phyloP scores from a whole-genome alignment of 2,888 invertebrate genomes.

The Gastracanthus pulcherrimus region DNA sequence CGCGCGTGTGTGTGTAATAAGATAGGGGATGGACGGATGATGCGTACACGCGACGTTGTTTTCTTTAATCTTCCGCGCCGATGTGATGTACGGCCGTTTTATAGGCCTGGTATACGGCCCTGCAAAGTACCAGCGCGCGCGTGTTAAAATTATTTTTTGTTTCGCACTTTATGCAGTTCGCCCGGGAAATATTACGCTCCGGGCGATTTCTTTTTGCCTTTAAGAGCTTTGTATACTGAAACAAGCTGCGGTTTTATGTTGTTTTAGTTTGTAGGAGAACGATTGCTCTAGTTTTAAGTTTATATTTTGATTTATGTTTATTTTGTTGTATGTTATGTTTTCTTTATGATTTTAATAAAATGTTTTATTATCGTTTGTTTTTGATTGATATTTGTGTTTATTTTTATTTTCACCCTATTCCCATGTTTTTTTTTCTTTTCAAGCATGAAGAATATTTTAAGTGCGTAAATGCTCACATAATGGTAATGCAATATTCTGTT shows the following conservation, averaged over 20 bases:
- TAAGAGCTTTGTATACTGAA: background rate
- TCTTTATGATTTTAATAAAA: constrained; percentile 46
- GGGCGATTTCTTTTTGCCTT: background rate
- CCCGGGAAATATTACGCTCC: background rate
- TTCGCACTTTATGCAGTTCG: background rate
- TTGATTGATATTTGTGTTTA: constrained; percentile 36
- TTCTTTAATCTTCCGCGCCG: constrained; percentile 21
- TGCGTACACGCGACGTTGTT: constrained; percentile 4
- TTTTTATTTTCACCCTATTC: constrained; percentile 26
- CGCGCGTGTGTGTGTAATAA: background rate
- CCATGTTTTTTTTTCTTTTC: background rate
- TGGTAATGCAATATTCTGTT: background rate
- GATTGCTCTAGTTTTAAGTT: constrained; percentile 7
- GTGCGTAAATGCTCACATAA: background rate
- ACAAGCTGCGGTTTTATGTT: background rate
- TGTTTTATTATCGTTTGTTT: constrained; percentile 11
- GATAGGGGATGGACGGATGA: background rate
- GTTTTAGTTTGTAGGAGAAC: background rate
- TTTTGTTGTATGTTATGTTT: constrained; percentile 14
- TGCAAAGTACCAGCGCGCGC: background rate
- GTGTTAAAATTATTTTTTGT: constrained; percentile 23
- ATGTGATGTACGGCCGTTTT: constrained; percentile 29
- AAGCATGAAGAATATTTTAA: constrained; percentile 23
- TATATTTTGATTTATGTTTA: background rate
- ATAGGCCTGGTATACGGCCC: constrained; percentile 1